Evolutionary conservation across 2,888 invertebrate species (phyloP), one percentile per base, ranked within the genome.

Genomic region (Agonopterix heracliana): DNA sequence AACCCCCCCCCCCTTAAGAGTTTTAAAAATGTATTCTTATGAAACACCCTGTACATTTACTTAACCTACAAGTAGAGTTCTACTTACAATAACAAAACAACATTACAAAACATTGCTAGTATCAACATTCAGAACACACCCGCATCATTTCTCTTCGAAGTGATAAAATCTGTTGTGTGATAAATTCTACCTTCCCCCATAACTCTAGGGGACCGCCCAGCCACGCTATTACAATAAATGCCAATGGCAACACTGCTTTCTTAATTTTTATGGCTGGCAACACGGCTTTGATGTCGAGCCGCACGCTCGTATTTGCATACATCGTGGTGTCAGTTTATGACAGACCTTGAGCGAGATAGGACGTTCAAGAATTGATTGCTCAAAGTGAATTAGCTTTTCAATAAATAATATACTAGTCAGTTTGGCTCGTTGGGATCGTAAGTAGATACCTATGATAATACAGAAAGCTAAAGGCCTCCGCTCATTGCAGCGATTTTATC

Each of bases 211-310:
- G 44, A 44, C 48, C 38, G 34, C 47, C 44, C 47, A 36, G 41
- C 9, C 34, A 35, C 26, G 34, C 36, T 14, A 48, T 38, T 36
- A 43, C 42, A 48, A 48, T 48, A 48, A 44, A 9, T 44, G 44
- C 26, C 48, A 48, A 38, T 41, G 46, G 47, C 47, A 47, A 47
- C 47, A 47, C 47, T 35, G 42, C 40, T 11, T 46, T 4, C 46
- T 45, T 45, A 40, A 44, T 53, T 60, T 55, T 56, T 50, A 55
- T 54, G 51, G 51, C 53, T 53, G 56, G 49, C 55, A 57, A 55
- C 54, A 51, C 34, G 13, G 34, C 51, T 54, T 55, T 53, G 45
- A 45, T 12, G 40, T 12, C 34, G 48, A 40, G 46, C 49, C 49
- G 49, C 41, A 26, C 40, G 49, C 41, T 17, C 40, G 14, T 41